Base-by-base conservation (phyloP, 2,797 vertebrate genomes). In the Rhinatrema bivittatum region DNA sequence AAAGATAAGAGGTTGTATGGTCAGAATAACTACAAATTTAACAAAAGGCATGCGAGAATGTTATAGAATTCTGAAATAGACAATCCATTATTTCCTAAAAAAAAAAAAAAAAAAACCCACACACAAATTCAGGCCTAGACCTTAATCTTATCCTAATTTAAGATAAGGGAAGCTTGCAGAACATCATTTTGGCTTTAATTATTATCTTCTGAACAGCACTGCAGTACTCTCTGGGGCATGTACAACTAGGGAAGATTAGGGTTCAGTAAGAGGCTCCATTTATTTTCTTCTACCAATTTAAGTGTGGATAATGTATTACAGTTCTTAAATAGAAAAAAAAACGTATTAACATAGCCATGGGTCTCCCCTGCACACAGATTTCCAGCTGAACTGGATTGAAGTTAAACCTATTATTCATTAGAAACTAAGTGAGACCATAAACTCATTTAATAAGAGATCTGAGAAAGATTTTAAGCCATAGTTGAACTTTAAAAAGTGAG, bases 131-230 rank as follows among this genome's bases (percentile, higher is more conserved):
- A 44, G 46, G 18, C 30, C 31, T 11, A 48, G 63, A 51, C 24
- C 53, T 53, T 51, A 47, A 56, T 56, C 44, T 53, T 50, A 37
- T 1, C 26, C 45, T 42, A 51, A 63, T 62, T 57, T 51, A 57
- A 68, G 57, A 53, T 56, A 60, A 65, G 48, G 32, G 14, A 55
- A 54, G 32, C 37, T 40, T 15, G 0, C 32, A 36, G 53, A 60
- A 56, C 53, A 39, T 26, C 28, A 13, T 32, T 62, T 60, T 55
- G 50, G 27, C 42, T 63, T 68, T 47, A 56, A 62, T 51, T 63
- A 63, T 55, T 51, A 53, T 54, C 52, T 62, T 62, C 54, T 41
- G 37, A 38, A 59, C 47, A 54, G 37, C 46, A 44, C 15, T 6
- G 1, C 12, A 1, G 2, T 34, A 3, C 42, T 59, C 51, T 65